These are phyloP conservation scores for Caenorhabditis tropicalis DNA, from an alignment of 1,140 invertebrate species.

Conservation along the genomic window DNA sequence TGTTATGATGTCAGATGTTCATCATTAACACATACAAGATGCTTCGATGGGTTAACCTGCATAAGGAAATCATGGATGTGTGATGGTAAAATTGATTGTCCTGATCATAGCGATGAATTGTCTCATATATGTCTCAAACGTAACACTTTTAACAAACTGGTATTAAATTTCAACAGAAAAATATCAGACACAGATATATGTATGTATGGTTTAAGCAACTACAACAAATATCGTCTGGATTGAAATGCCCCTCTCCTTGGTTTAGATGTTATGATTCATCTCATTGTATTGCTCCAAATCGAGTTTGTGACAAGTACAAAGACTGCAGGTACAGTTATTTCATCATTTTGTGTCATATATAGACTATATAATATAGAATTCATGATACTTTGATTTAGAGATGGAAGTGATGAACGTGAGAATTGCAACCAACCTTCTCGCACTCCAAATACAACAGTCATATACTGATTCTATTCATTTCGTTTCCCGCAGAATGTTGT, in stretches of 20 bases:
- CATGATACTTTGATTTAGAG: too few relatives aligned
- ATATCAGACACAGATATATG: neutral
- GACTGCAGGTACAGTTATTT: conserved; percentile 14
- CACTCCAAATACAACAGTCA: neutral
- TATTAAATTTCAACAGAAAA: neutral
- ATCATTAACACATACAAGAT: conserved; percentile 1
- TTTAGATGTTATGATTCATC: conserved; percentile 12
- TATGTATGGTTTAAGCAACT: neutral
- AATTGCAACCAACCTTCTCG: neutral
- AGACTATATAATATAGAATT: conserved; percentile 30
- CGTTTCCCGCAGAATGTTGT: neutral
- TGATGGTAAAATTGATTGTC: conserved; percentile 48
- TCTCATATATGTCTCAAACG: conserved; percentile 34
- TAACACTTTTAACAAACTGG: neutral
- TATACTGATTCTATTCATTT: neutral
- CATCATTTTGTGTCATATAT: neutral
- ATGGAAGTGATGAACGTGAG: conserved; percentile 41
- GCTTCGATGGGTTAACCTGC: conserved; percentile 43
- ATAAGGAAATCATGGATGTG: conserved; percentile 49
- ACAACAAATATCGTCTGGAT: neutral
- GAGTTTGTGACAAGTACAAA: conserved; percentile 25
- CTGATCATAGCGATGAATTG: conserved; percentile 42
- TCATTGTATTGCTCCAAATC: neutral
- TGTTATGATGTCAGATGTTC: conserved; percentile 46
- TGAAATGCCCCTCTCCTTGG: conserved; percentile 17